Base-by-base conservation (phyloP, 2,113 vertebrate species). In the Australoheros scitulus region DNA sequence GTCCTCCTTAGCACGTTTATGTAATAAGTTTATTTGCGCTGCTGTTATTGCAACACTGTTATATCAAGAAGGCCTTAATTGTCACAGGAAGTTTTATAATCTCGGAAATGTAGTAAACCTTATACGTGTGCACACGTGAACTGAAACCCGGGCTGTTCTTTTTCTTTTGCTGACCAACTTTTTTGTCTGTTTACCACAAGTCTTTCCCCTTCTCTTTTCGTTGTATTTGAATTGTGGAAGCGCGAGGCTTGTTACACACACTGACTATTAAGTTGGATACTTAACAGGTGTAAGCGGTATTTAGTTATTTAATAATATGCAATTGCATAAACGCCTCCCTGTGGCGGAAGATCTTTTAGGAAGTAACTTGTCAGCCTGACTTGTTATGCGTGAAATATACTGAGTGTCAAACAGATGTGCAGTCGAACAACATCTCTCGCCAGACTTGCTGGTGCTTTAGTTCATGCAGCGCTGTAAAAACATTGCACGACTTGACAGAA, bases 41-140 rank as follows among this genome's bases (percentile, higher is more conserved):
- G 64, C 43, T 68, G 22, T 68, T 26, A 2, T 47, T 18, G 38
- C 26, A 68, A 8, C 10, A 7, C 0, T 15, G 3, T 29, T 8
- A 22, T 11, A 43, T 29, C 13, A 43, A 7, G 2, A n/a, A 38
- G 11, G 15, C 11, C 61, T 11, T 34, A 11, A 70, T 0, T 61
- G 61, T 77, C n/a, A 0, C 61, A 64, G 84, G 65, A 91, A 70
- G 84, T 87, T 58, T 84, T 74, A 56, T 41, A 74, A 63, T 26
- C 13, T 9, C 8, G 20, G 2, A 15, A n/a, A 85, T 85, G 75
- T 89, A 83, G 77, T 60, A 11, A 1, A 26, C n/a, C 26, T 32
- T 70, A n/a, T n/a, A n/a, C n/a, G n/a, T n/a, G n/a, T n/a, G n/a
- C 22, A 76, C 86, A 84, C 65, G 82, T 89, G 88, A 68, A 34